Base-by-base conservation (phyloP, 2,797 vertebrate species). In the Hydrocynus forskahlii region DNA sequence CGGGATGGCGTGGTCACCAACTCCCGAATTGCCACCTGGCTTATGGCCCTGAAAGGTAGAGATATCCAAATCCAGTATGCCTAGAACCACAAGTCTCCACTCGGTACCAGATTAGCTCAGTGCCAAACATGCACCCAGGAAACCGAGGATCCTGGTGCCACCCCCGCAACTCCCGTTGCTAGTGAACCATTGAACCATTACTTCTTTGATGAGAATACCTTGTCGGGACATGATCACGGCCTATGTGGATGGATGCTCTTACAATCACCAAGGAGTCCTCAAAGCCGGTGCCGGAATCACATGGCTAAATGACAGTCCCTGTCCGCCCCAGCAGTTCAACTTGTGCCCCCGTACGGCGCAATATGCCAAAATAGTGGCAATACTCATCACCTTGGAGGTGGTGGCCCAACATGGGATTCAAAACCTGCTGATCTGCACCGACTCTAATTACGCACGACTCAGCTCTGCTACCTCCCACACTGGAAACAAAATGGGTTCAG, bases 331-430 rank as follows among this genome's bases (percentile, higher is more conserved):
- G 7, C 2, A 19, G 14, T 77, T 67, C 21, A 10, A 62, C 1
- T 38, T 85, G 0, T 81, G 77, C 0, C 0, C 76, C 0, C 48
- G 83, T 17, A 14, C 81, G 0, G 45, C 19, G 0, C 79, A 81
- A 16, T 84, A 81, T 12, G 79, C 83, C 0, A 60, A 83, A 16
- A 29, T 80, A n/a, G n/a, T n/a, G n/a, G n/a, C n/a, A n/a, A n/a
- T n/a, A n/a, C n/a, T n/a, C n/a, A n/a, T n/a, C n/a, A n/a, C n/a
- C n/a, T n/a, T 2, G 62, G 67, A 6, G 52, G 48, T n/a, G 0
- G 82, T 59, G 1, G 10, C 19, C 0, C 21, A 21, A 23, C 10
- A 72, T 0, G 5, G 13, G 0, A 21, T 80, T 0, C 43, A 66
- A 4, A 40, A 43, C 0, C 7, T 84, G 4, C 54, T 76, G 0